Base-by-base conservation (phyloP, 2,113 vertebrate species). In the Cavia porcellus region DNA sequence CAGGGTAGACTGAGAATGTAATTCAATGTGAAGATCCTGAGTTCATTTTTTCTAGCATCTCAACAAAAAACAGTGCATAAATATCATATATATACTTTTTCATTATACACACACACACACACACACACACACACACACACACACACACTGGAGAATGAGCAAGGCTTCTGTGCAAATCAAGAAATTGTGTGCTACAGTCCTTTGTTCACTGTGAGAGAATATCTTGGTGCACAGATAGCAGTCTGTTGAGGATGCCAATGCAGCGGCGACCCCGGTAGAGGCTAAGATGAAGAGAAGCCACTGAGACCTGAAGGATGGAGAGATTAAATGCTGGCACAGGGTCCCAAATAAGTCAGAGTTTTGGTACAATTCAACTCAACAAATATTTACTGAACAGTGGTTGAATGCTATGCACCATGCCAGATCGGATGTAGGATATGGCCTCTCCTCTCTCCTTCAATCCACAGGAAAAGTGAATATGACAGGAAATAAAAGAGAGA, bases 121-220 rank as follows among this genome's bases (percentile, higher is more conserved):
- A 45, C 11, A 25, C 1, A 7, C 13, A 3, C 0, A 6, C 0
- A 9, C 22, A 13, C 20, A 45, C 11, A 25, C 1, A 7, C 13
- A 3, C 0, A 6, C 0, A 9, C 22, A 13, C 20, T 64, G 24
- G 14, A 94, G 87, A 28, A 88, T 19, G 22, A 77, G n/a, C 35
- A 61, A 52, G 42, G 35, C 32, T 82, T 87, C 64, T n/a, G 59
- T 90, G 68, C 38, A 74, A 59, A 64, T 47, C 14, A 38, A 52
- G n/a, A 6, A 57, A 52, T 75, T 62, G 52, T 59, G n/a, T 14
- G 32, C 86, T 35, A 4, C 2, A 8, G 75, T 68, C n/a, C 38
- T 77, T 45, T 93, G 38, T 47, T 74, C 32, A 24, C 13, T 30
- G 35, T 79, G 72, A 57, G 25, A 70, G 61, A 93, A 42, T 7